Base-by-base conservation (phyloP, 2,888 invertebrate genomes). In the Zygothrica quintamaculata region DNA sequence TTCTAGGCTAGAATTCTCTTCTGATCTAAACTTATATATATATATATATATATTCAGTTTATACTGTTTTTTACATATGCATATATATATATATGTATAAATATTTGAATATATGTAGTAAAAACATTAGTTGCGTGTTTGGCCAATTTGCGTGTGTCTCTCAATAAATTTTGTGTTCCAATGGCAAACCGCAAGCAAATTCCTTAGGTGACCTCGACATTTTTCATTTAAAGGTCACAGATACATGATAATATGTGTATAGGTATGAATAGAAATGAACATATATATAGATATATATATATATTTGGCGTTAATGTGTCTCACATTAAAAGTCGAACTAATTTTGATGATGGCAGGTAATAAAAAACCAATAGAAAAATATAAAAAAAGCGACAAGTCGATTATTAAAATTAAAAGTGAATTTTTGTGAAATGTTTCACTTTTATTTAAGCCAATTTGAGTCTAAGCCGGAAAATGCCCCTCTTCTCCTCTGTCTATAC, bases 401-500 rank as follows among this genome's bases (percentile, higher is more conserved):
- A 85, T 85, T 85, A 82, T 80, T 65, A 59, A 86, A 84, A 80
- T 79, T 68, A 84, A 80, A 84, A 81, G 84, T 86, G 71, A 86
- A 57, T 79, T 80, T n/a, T 74, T 43, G 64, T 79, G 64, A 79
- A 76, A 68, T 78, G 60, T 43, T 82, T 66, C 37, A 82, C 65
- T 58, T 65, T 67, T 62, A 53, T 18, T 16, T 33, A 57, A 46
- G 55, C 43, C 43, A 42, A 25, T 37, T 55, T 72, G 15, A 43
- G 39, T 36, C 55, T 25, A 5, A 29, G 52, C 43, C 61, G 58
- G 65, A 73, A 72, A 58, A 56, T n/a, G 36, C 50, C 36, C 25
- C 37, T 26, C 36, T 39, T 22, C 18, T 22, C 18, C 47, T 37
- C 39, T 15, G 9, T n/a, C 8, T 12, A 9, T n/a, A 22, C 8